phyloP scores from a whole-genome alignment of 2,797 vertebrate genomes.

The Hipposideros larvatus region DNA sequence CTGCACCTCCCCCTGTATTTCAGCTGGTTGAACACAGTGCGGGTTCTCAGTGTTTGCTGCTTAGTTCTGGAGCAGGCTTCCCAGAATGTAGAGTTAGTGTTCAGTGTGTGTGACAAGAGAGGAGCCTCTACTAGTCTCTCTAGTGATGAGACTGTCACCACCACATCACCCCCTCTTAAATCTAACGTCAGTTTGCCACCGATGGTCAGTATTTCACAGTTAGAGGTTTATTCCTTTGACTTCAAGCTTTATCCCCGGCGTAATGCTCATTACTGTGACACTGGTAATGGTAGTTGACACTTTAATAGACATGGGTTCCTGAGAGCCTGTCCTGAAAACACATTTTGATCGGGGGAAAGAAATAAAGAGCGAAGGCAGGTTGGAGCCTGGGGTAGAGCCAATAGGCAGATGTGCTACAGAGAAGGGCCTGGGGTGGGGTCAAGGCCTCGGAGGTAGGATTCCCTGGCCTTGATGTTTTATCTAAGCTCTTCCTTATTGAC shows the following conservation, averaged over 20 bases:
- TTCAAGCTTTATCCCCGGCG: neutral
- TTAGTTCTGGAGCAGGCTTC: neutral
- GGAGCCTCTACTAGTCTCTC: neutral
- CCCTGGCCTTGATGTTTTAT: fast-evolving
- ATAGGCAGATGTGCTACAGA: neutral
- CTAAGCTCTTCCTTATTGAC: neutral
- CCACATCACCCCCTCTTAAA: neutral
- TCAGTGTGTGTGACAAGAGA: neutral
- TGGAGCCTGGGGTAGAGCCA: no score
- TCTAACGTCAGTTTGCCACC: neutral
- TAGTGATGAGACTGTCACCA: neutral
- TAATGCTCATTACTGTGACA: neutral
- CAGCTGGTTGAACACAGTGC: neutral
- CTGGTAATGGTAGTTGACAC: neutral
- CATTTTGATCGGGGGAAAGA: neutral
- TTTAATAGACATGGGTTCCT: neutral
- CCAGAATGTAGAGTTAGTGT: neutral
- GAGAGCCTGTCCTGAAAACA: neutral
- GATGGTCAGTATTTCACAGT: neutral
- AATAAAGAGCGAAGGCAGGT: no score
- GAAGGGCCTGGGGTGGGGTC: neutral
- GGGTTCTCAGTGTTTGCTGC: neutral
- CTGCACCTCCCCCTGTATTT: fast-evolving
- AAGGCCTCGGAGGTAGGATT: no score
- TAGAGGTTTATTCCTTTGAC: neutral